Evolutionary conservation across 1,140 invertebrate genomes (phyloP).

Genomic region (Nylanderia fulva): DNA sequence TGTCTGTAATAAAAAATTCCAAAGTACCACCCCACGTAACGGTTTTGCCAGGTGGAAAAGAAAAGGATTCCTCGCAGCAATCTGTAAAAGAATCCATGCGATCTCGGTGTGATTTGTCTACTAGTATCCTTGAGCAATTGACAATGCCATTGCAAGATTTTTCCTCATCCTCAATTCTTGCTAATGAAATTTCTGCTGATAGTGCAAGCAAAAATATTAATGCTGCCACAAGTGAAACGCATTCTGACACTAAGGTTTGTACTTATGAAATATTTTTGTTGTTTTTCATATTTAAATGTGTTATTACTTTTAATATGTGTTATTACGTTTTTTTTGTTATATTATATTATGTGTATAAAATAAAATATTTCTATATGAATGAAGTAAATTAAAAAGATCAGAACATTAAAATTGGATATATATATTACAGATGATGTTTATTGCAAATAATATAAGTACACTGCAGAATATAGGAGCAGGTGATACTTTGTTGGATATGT

Average conservation of each 20-base stretch:
- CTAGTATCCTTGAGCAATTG: constrained; percentile 89
- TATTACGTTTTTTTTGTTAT: constrained; percentile 12
- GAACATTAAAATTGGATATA: not conserved
- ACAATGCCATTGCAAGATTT: constrained; percentile 88
- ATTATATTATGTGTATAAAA: not conserved
- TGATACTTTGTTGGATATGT: constrained; percentile 92
- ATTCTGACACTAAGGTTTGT: constrained; percentile 80
- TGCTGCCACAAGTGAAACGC: constrained; percentile 73
- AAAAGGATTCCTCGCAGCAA: constrained; percentile 87
- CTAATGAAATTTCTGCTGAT: constrained; percentile 74
- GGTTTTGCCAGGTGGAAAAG: constrained; percentile 83
- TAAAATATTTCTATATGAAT: constrained; percentile 30
- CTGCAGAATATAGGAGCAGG: constrained; percentile 92
- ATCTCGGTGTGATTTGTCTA: constrained; percentile 88
- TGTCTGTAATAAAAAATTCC: constrained; percentile 89
- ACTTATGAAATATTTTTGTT: constrained; percentile 1
- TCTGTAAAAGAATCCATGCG: constrained; percentile 87
- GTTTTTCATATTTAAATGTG: not conserved
- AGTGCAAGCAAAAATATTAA: constrained; percentile 74
- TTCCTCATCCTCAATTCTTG: constrained; percentile 63
- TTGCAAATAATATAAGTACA: constrained; percentile 85
- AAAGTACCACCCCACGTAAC: constrained; percentile 88
- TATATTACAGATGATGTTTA: constrained; percentile 84
- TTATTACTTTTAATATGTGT: not conserved
- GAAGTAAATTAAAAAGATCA: constrained; percentile 7